Conservation (phyloP, 2,888 invertebrate species). For the Drosophila ustulata region DNA sequence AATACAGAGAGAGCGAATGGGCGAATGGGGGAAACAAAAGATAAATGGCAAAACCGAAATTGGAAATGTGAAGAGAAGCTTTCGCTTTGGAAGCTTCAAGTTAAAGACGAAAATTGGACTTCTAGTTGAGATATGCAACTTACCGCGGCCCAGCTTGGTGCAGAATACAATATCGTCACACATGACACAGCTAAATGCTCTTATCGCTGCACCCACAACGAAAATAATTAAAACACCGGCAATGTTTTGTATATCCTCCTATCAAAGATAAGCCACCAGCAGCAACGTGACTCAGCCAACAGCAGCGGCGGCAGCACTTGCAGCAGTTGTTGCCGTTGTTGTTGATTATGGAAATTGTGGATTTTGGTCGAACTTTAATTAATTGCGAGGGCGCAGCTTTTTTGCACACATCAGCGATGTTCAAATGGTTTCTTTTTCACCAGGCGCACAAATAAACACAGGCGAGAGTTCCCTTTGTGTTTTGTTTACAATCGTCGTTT, state of each 20-base stretch:
- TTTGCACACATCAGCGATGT: slow-evolving; percentile 17
- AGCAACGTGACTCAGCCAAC: slow-evolving; percentile 31
- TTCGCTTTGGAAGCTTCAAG: neutral
- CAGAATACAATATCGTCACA: slow-evolving; percentile 64
- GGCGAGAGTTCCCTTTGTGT: slow-evolving; percentile 7
- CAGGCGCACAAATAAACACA: slow-evolving; percentile 35
- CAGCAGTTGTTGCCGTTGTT: slow-evolving; percentile 18
- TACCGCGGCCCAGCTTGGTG: slow-evolving; percentile 82
- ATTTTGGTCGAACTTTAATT: neutral
- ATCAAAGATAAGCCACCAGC: slow-evolving; percentile 13
- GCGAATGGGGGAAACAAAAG: slow-evolving; percentile 23
- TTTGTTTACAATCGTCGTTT: slow-evolving; percentile 52
- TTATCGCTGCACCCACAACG: slow-evolving; percentile 8
- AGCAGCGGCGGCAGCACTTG: neutral
- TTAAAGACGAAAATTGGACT: neutral
- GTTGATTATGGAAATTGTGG: slow-evolving; percentile 11
- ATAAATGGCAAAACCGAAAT: slow-evolving; percentile 38
- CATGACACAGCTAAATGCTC: slow-evolving; percentile 22
- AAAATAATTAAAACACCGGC: slow-evolving; percentile 29
- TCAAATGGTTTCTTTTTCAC: slow-evolving; percentile 16
- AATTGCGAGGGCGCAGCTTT: slow-evolving; percentile 8
- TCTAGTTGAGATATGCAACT: slow-evolving; percentile 25
- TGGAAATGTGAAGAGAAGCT: slow-evolving; percentile 23
- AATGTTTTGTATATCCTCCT: slow-evolving; percentile 18
- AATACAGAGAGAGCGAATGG: slow-evolving; percentile 22